phyloP scores from a whole-genome alignment of 30 jellyfish, hydroid and myxozoan genomes.

The Aurelia sp. region DNA sequence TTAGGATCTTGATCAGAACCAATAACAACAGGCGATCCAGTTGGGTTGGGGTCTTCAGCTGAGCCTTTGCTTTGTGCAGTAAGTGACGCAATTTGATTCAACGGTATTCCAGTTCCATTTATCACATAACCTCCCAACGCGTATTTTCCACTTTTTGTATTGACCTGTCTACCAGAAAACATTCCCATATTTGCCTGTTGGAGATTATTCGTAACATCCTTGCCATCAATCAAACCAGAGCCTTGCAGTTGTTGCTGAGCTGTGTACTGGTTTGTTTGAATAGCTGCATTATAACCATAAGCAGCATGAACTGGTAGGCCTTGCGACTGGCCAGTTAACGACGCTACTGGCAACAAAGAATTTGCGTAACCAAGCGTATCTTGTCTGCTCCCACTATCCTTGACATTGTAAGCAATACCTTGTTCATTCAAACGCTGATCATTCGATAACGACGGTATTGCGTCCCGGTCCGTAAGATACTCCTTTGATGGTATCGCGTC shows the following conservation, averaged over 20 bases:
- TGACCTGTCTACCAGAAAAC: background rate
- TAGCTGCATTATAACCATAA: no score
- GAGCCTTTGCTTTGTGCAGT: background rate
- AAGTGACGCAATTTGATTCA: conserved; percentile 1
- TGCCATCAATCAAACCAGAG: no score
- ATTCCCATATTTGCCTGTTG: conserved; percentile 12
- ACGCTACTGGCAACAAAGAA: no score
- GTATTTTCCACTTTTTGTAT: background rate
- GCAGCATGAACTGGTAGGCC: no score
- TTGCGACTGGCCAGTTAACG: no score
- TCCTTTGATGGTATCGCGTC: conserved; percentile 25
- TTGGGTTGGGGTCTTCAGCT: conserved; percentile 36
- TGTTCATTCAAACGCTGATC: background rate
- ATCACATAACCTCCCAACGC: background rate
- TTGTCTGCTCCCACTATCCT: no score
- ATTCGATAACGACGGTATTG: conserved; percentile 11
- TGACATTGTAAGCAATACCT: no score
- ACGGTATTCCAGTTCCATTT: conserved; percentile 23
- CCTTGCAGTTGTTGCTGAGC: no score
- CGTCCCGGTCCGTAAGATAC: conserved; percentile 49
- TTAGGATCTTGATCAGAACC: conserved; percentile 16
- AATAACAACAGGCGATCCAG: conserved; percentile 25
- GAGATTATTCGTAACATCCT: background rate
- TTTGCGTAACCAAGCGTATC: no score
- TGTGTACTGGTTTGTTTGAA: no score